phyloP scores from a whole-genome alignment of 2,888 invertebrate genomes.

The Iselma pallidipennis region DNA sequence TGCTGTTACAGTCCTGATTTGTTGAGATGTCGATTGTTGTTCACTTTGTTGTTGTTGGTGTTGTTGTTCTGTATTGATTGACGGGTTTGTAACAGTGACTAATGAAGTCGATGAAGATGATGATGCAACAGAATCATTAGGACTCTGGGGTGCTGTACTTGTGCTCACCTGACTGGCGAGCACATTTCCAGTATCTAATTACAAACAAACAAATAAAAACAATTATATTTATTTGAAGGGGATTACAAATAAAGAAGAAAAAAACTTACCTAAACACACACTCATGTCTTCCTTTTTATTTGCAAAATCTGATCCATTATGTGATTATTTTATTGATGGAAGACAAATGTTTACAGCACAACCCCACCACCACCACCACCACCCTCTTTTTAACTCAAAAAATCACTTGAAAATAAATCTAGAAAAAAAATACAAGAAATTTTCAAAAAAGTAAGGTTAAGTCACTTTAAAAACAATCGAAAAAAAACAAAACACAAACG shows the following conservation, averaged over 20 bases:
- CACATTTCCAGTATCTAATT: constrained; percentile 42
- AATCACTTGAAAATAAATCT: neutral
- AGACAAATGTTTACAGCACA: constrained; percentile 29
- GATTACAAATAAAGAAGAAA: neutral
- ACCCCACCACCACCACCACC: constrained; percentile 45
- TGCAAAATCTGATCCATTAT: constrained; percentile 35
- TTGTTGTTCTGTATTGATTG: constrained; percentile 11
- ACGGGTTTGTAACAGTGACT: constrained; percentile 3
- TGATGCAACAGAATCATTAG: constrained; percentile 19
- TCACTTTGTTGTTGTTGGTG: constrained; percentile 6
- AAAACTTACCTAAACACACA: constrained; percentile 48
- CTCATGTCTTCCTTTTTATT: constrained; percentile 46
- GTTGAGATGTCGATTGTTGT: constrained; percentile 18
- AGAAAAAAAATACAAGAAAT: neutral
- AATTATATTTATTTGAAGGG: constrained; percentile 1
- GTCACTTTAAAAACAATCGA: neutral
- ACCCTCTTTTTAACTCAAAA: neutral
- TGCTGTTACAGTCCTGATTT: constrained; percentile 28
- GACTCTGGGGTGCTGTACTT: constrained; percentile 19
- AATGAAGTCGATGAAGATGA: constrained; percentile 7
- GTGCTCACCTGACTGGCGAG: constrained; percentile 44
- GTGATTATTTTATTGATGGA: constrained; percentile 14
- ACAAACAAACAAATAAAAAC: neutral
- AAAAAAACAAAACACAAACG: neutral
- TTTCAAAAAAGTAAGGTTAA: neutral